Evolutionary conservation across 2,888 invertebrate species (phyloP).

Genomic region (Pristionchus arcanus): DNA sequence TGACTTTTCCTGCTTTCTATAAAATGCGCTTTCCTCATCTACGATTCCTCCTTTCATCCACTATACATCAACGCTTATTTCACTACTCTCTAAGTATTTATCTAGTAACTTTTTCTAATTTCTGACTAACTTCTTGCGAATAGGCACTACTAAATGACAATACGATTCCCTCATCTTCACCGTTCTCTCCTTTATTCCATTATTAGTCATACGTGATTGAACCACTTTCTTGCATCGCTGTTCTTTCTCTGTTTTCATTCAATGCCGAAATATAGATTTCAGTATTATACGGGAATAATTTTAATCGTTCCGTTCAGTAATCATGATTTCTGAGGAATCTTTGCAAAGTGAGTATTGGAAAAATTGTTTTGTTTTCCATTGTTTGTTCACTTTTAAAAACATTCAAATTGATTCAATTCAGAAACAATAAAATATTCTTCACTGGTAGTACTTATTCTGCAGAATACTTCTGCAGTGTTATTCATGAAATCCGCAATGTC

Average conservation of each 20-base stretch:
- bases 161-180: too few species aligned
- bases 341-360: not conserved
- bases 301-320: not conserved
- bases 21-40: too few species aligned
- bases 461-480: conserved; percentile 95
- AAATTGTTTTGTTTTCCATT: too few species aligned
- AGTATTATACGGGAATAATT: not conserved
- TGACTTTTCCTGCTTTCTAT: too few species aligned
- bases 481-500: conserved; percentile 87
- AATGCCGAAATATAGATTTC: not conserved
- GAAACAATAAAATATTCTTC: conserved; percentile 89
- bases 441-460: conserved; percentile 91
- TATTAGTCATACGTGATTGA: not conserved
- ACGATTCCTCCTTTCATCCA: too few species aligned
- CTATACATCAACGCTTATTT: too few species aligned
- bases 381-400: too few species aligned
- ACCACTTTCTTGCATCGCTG: not conserved
- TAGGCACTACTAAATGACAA: too few species aligned
- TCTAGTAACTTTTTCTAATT: too few species aligned
- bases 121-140: too few species aligned
- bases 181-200: too few species aligned
- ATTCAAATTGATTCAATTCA: not conserved
- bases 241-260: not conserved
- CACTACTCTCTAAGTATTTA: too few species aligned
- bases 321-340: not conserved